Percentiles rank a stretch among this genome's conserved stretches.
These are phyloP conservation scores for Rhynchonycteris naso DNA, from an alignment of 2,797 vertebrate genomes.

Conservation along the genomic window DNA sequence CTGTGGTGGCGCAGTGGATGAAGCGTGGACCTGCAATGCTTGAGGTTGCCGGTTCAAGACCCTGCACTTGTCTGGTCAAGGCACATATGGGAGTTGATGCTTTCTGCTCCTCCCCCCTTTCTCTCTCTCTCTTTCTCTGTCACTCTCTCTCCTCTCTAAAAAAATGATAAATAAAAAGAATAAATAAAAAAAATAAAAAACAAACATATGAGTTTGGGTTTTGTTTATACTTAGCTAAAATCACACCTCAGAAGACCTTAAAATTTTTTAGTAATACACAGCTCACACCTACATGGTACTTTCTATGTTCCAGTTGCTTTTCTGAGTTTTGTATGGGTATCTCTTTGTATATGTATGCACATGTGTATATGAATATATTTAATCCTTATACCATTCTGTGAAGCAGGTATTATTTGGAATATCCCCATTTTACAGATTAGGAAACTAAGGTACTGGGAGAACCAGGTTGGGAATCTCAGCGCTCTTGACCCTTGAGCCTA, in stretches of 20 bases:
- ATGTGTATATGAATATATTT: not conserved
- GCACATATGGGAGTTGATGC: too few species aligned
- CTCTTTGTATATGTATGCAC: accelerated
- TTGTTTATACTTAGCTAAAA: not conserved
- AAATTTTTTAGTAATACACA: not conserved
- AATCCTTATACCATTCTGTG: not conserved
- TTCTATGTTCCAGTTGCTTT: not conserved
- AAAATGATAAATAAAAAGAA: too few species aligned
- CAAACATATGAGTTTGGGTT: not conserved
- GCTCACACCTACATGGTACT: not conserved
- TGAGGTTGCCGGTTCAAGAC: too few species aligned
- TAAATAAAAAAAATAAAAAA: too few species aligned
- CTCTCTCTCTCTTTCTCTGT: too few species aligned
- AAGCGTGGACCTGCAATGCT: too few species aligned
- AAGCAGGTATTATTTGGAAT: not conserved
- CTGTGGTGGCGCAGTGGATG: too few species aligned
- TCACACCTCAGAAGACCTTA: not conserved
- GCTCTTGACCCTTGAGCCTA: not conserved
- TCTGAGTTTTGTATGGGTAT: not conserved
- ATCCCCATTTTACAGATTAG: not conserved
- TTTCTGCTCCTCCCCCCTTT: too few species aligned
- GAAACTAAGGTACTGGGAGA: not conserved
- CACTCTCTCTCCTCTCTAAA: too few species aligned
- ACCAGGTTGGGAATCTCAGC: not conserved
- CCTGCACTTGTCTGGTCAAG: too few species aligned